Evolutionary conservation across 2,888 invertebrate species (phyloP).

Genomic region (Lasioglossum lativentre): DNA sequence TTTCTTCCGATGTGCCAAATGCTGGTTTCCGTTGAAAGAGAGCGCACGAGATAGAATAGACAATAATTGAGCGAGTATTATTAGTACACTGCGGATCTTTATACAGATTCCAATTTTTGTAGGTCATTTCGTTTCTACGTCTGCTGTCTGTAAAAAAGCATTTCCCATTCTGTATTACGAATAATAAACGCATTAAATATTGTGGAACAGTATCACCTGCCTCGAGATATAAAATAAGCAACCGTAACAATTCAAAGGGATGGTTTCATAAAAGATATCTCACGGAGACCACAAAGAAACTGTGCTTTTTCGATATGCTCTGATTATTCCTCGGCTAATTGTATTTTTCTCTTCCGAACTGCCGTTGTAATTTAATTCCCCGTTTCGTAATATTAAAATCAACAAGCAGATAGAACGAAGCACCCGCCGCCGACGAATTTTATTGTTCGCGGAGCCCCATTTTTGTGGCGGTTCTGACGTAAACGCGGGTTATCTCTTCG

Average conservation of each 20-base stretch:
- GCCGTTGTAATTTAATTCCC: not conserved
- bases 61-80: not conserved
- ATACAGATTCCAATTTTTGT: not conserved
- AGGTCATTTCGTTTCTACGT: not conserved
- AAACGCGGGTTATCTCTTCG: constrained; percentile 20
- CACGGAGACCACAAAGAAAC: not conserved
- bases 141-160: not conserved
- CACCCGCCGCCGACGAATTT: constrained; percentile 3
- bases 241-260: constrained; percentile 3
- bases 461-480: constrained; percentile 11
- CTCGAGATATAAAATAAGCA: not conserved
- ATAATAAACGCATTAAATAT: not conserved
- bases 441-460: not conserved
- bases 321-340: not conserved
- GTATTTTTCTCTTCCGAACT: not conserved
- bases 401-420: constrained; percentile 3
- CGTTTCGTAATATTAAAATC: constrained; percentile 9
- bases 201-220: not conserved
- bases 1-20: not conserved
- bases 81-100: not conserved
- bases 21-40: not conserved
- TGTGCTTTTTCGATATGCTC: not conserved
- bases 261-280: constrained; percentile 1
- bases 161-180: not conserved
- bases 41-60: not conserved